Evolutionary conservation across 2,888 invertebrate species (phyloP).

Genomic region (Zygogramma bicolorata): DNA sequence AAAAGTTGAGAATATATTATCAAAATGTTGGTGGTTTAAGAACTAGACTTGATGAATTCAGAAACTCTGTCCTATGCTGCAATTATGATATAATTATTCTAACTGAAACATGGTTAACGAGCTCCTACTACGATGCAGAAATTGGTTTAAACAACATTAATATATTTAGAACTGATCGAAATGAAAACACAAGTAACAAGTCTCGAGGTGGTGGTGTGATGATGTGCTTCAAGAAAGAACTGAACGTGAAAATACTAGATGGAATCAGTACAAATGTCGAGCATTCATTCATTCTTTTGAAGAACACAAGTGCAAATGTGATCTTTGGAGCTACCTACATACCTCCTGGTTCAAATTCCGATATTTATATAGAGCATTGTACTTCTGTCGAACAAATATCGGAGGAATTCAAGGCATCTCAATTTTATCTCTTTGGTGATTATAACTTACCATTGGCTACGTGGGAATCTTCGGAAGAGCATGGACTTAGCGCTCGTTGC

Average conservation of each 20-base stretch:
- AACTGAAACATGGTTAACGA: background rate
- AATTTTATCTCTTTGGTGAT: constrained; percentile 14
- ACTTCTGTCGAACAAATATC: constrained; percentile 13
- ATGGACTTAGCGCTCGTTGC: background rate
- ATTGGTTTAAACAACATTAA: background rate
- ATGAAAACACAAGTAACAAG: constrained; percentile 11
- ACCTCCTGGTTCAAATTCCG: too few relatives aligned
- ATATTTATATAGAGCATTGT: constrained; percentile 14
- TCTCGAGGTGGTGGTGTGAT: constrained; percentile 7
- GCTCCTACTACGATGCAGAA: background rate
- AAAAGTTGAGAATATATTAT: background rate
- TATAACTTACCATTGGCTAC: constrained; percentile 4
- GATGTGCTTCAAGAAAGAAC: background rate
- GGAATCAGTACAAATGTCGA: constrained; percentile 7
- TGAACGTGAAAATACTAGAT: constrained; percentile 1
- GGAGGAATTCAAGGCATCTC: constrained; percentile 9
- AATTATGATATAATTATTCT: background rate
- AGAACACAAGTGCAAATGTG: background rate
- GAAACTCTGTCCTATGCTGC: background rate
- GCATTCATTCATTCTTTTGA: constrained; percentile 10
- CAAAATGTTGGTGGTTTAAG: background rate
- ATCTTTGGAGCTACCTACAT: constrained; percentile 9
- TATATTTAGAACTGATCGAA: constrained; percentile 6
- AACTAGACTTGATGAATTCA: background rate
- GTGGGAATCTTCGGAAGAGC: background rate